Evolutionary conservation across 1,140 invertebrate species (phyloP).

Genomic region (Cydia pomonella): DNA sequence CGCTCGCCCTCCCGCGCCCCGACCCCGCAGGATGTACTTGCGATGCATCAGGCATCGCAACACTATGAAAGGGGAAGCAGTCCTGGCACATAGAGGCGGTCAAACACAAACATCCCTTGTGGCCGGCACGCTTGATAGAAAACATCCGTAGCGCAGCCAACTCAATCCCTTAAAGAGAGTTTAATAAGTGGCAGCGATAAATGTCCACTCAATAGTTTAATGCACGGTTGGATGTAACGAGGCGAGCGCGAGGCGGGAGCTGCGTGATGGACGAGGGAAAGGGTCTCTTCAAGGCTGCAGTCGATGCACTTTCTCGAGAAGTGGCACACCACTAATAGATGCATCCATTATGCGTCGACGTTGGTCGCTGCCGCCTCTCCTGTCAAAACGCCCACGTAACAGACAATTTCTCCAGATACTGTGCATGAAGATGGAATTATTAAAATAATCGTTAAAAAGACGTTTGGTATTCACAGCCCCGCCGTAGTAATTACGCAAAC

Average conservation of each 20-base stretch:
- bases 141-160: slow-evolving; percentile 20
- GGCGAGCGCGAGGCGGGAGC: slow-evolving; percentile 52
- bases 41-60: slow-evolving; percentile 57
- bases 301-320: slow-evolving; percentile 73
- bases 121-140: slow-evolving; percentile 35
- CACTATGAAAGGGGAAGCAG: slow-evolving; percentile 53
- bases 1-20: slow-evolving; percentile 51
- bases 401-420: slow-evolving; percentile 36
- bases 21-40: slow-evolving; percentile 48
- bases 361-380: slow-evolving; percentile 40
- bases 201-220: slow-evolving; percentile 66
- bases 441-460: slow-evolving; percentile 20
- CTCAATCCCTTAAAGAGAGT: slow-evolving; percentile 29
- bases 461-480: slow-evolving; percentile 1
- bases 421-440: slow-evolving; percentile 19
- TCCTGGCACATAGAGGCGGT: slow-evolving; percentile 43
- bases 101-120: slow-evolving; percentile 55
- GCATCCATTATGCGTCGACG: slow-evolving; percentile 62
- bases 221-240: slow-evolving; percentile 64
- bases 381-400: slow-evolving; percentile 49
- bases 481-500: slow-evolving; percentile 10
- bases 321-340: slow-evolving; percentile 57
- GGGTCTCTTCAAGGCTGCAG: slow-evolving; percentile 70
- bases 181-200: slow-evolving; percentile 52
- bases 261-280: slow-evolving; percentile 77